Percentiles rank a stretch among this genome's conserved stretches.
Evolutionary conservation across 2,113 vertebrate genomes (phyloP).

Genomic region (Zingel zingel): DNA sequence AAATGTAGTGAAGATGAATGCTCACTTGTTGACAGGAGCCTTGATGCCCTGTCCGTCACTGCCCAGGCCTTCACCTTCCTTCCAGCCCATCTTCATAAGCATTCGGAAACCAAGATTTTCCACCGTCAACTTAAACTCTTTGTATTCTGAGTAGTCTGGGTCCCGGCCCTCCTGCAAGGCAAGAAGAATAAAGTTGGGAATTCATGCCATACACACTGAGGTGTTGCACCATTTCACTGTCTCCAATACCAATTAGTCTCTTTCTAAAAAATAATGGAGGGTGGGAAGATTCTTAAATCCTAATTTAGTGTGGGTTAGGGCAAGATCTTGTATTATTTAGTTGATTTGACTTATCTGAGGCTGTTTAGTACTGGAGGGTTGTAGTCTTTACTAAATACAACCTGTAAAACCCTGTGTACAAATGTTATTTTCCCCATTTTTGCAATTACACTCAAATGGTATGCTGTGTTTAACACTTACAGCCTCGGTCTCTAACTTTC

Average conservation of each 20-base stretch:
- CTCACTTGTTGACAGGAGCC: conserved; percentile 94
- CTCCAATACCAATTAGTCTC: not conserved
- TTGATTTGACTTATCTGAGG: not conserved
- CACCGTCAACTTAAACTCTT: conserved; percentile 98
- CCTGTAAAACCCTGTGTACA: not conserved
- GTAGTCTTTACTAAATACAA: not conserved
- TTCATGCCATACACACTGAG: not conserved
- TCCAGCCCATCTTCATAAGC: conserved; percentile 99
- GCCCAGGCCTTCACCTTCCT: conserved; percentile 96
- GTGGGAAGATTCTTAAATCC: not conserved
- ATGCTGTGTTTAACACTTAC: not conserved
- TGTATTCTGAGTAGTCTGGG: conserved; percentile 98
- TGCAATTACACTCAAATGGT: not conserved
- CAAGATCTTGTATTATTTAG: not conserved
- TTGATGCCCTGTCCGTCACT: conserved; percentile 95
- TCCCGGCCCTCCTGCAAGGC: conserved; percentile 92
- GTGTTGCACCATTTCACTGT: not conserved
- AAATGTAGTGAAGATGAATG: conserved; percentile 5
- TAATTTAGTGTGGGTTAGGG: not conserved
- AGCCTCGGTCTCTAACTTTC: conserved; percentile 4
- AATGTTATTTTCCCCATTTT: not conserved
- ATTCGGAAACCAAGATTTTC: conserved; percentile 99
- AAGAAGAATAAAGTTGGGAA: conserved; percentile 11
- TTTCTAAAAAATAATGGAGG: not conserved
- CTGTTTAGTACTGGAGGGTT: not conserved